These are phyloP conservation scores for Seira sanloemensis DNA, from an alignment of 2,888 invertebrate genomes.

Conservation along the genomic window DNA sequence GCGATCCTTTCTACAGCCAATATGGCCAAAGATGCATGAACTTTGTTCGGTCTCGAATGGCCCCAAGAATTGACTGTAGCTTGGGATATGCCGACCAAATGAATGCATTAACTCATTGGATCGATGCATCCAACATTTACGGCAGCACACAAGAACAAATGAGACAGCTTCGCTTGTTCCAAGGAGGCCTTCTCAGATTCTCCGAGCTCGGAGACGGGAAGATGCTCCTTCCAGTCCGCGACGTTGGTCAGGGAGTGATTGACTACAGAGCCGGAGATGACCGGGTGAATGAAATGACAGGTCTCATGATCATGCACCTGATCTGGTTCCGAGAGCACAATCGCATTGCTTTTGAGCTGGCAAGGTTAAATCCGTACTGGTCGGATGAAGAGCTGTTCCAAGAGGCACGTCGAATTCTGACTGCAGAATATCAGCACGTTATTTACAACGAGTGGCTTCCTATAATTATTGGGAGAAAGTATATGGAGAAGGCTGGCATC, in stretches of 20 bases:
- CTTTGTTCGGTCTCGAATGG: conserved; percentile 83
- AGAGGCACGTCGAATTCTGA: conserved; percentile 68
- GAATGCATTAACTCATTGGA: conserved; percentile 82
- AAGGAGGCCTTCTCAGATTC: conserved; percentile 78
- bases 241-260: conserved; percentile 35
- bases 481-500: conserved; percentile 73
- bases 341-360: conserved; percentile 69
- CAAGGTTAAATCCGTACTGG: conserved; percentile 65
- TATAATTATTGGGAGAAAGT: conserved; percentile 68
- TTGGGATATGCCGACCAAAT: conserved; percentile 85
- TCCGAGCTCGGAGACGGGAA: conserved; percentile 56
- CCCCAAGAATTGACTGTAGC: conserved; percentile 81
- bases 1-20: conserved; percentile 70
- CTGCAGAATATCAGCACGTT: conserved; percentile 71
- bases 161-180: conserved; percentile 81
- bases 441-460: conserved; percentile 72
- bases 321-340: conserved; percentile 72
- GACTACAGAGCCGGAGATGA: conserved; percentile 71
- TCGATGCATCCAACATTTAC: conserved; percentile 89
- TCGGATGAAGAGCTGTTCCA: conserved; percentile 71
- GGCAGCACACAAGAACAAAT: conserved; percentile 84
- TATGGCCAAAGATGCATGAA: conserved; percentile 80
- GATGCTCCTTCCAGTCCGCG: conserved; percentile 58
- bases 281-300: conserved; percentile 72
- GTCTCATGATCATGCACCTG: conserved; percentile 69